Base-by-base conservation (phyloP, 1,140 invertebrate species). In the Saxidomus purpurata region DNA sequence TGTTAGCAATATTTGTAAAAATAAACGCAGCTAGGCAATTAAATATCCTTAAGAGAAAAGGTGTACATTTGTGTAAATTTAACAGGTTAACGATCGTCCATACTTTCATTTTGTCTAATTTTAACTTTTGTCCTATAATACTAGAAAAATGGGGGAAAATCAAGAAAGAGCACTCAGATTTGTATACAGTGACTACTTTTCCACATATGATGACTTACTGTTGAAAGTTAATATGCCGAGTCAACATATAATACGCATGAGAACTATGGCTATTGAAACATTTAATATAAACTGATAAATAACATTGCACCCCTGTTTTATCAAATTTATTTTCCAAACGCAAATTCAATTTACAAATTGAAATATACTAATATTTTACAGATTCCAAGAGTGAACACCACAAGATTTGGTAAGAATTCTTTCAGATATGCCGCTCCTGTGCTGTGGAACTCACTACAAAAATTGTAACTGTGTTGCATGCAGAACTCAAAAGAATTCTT, bases 1-100 rank as follows among this genome's bases (percentile, higher is more conserved):
- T 79, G 83, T 91, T 38, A 52, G 59, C 36, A 69, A 87, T 55
- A 83, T 91, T 25, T 89, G 90, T 83, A 79, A 85, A 63, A 89
- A n/a, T n/a, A n/a, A n/a, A 89, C 47, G 59, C 43, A 77, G 83
- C 83, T 83, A 89, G 49, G 49, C 80, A 69, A 17, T 9, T 36
- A 67, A 90, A 87, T 63, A 31, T 87, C 19, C 49, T 87, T 34
- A 71, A 82, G 63, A 40, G 89, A 49, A 86, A 86, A 9, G 52
- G 77, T 31, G 34, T 13, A 71, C 52, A 74, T 25, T 49, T 83
- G 19, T 31, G 34, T 63, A 71, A 49, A 49, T 22, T 74, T 82
- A 87, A 74, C 36, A 82, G 38, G 61, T 19, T 82, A 25, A 86
- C 76, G 59, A 81, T 86, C 22, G 61, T 82, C 84, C 82, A 52